Evolutionary conservation across 1,140 invertebrate species (phyloP), one percentile per base, ranked within the genome.

Genomic region (Sycophaga agraensis): DNA sequence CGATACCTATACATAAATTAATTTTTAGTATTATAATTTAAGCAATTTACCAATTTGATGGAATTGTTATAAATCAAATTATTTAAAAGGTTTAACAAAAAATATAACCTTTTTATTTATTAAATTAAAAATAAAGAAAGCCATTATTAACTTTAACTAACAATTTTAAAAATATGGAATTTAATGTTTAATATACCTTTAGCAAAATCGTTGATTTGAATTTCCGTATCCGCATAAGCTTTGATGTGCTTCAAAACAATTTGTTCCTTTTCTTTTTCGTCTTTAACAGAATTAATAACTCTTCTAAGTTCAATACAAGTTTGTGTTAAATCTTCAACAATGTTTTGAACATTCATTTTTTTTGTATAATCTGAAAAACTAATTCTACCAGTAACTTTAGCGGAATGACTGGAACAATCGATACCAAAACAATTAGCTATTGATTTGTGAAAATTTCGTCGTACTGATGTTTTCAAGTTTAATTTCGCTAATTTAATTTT

Each of bases 211-310:
- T 66, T 72, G 42, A 75, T 55, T 16, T 48, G 40, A 24, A 62
- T 40, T 6, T 56, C 69, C 9, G 58, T 64, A 2, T 69, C 58
- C 2, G 63, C 67, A 34, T 65, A 75, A 45, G 56, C 48, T 56
- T 77, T 74, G 3, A 81, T 74, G 19, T 81, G 78, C 22, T 70
- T 70, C 14, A 76, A 64, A 62, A 79, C 61, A 7, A 78, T 59
- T 26, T 63, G 65, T 42, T 76, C 69, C n/a, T 71, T 73, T 62
- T 75, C 73, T 14, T 58, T 56, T 45, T 59, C 31, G 50, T 72
- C 63, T 40, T 46, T 65, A 2, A 40, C 43, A 1, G 66, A 31
- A 6, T 71, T 39, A 19, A 81, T 17, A 42, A 53, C 65, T 4
- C 42, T 57, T 39, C 73, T 72, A 43, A 78, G 60, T 43, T 74